Evolutionary conservation across 2,888 invertebrate genomes (phyloP), one percentile per base, ranked within the genome.

Genomic region (Leptopilina drosophilae): DNA sequence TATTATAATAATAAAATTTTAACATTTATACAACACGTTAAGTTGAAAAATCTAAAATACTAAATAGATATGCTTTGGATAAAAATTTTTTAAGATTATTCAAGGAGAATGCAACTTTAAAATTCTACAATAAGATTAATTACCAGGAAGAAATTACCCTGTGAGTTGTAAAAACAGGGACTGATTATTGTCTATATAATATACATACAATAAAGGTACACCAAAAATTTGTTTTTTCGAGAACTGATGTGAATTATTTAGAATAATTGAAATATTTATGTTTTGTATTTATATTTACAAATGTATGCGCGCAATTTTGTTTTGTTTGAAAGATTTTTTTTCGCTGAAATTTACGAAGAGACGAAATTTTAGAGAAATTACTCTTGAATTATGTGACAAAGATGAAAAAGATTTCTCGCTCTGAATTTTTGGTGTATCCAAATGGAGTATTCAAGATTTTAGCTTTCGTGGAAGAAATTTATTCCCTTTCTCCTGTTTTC

Each of bases 141-240:
- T 42, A 78, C 64, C 33, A 49, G 81, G 82, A 83, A 81, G 82
- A 82, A 77, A 15, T 85, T 33, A 84, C 81, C 83, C 84, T 84
- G 83, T 82, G 80, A 82, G 80, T 82, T 83, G 9, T 83, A 85
- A 84, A 83, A 80, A 85, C 85, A 86, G 85, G 86, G 84, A 81
- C 82, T 84, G 82, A 83, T 88, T 88, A 88, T 88, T 88, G 88
- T 88, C 88, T 87, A 88, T 33, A 33, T 85, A 84, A 82, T 87
- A 85, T 85, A 85, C 85, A 84, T 85, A 85, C 83, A 84, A 76
- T 49, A 62, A 82, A 84, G 84, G 59, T 80, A 82, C 84, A 82
- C 80, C 82, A 83, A 81, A 79, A 69, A 69, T 69, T 33, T 4
- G 4, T 49, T 20, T 49, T 20, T 56, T 11, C 42, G 11, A 67